phyloP scores from a whole-genome alignment of 2,888 invertebrate genomes.

The Lacanobia wlatinum region DNA sequence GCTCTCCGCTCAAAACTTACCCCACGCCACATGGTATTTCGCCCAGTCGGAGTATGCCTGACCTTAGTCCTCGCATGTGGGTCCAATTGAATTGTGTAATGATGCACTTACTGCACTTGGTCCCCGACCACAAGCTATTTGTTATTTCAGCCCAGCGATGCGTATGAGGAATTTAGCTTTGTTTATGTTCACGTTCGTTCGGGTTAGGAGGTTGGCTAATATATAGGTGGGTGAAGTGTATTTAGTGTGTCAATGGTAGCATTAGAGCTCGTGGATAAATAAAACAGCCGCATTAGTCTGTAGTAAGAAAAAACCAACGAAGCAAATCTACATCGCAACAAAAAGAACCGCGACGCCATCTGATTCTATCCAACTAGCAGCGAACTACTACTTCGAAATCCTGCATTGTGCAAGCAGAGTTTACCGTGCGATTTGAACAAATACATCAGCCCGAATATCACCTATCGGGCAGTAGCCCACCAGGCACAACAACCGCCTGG shows the following conservation, averaged over 20 bases:
- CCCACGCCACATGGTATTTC: conserved; percentile 42
- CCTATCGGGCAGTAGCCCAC: no score
- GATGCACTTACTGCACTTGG: conserved; percentile 57
- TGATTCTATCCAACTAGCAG: no score
- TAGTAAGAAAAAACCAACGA: no score
- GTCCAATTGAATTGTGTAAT: conserved; percentile 75
- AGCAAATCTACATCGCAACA: no score
- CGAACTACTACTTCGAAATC: no score
- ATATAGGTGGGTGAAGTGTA: conserved; percentile 2
- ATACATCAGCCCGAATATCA: no score
- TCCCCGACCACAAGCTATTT: conserved; percentile 58
- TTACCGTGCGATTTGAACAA: no score
- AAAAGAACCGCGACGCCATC: no score
- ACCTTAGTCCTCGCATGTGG: conserved; percentile 76
- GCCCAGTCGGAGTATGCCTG: conserved; percentile 56
- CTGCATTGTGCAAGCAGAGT: no score
- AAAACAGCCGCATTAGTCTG: no score
- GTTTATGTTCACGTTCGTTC: conserved; percentile 34
- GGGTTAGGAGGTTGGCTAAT: conserved; percentile 13
- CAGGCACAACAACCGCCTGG: no score
- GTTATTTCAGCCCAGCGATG: conserved; percentile 52
- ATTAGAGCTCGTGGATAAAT: neutral
- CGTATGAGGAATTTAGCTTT: conserved; percentile 25
- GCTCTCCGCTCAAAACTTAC: conserved; percentile 34
- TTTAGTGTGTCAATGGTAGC: neutral